Evolutionary conservation across 2,888 invertebrate species (phyloP).

Genomic region (Cataglyphis albicans): DNA sequence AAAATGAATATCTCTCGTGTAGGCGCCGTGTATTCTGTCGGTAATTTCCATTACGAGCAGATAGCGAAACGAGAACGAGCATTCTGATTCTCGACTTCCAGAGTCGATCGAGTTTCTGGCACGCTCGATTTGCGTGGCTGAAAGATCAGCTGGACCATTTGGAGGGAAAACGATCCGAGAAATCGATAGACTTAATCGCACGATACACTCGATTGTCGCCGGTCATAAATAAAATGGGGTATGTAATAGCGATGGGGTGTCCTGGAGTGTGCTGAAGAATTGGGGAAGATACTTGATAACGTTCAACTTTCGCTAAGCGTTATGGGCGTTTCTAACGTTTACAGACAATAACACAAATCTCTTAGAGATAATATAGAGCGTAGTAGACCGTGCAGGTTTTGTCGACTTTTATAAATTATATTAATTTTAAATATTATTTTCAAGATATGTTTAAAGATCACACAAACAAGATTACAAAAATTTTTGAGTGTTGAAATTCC

Average conservation of each 20-base stretch:
- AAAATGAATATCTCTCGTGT: slow-evolving; percentile 51
- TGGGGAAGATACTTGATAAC: slow-evolving; percentile 22
- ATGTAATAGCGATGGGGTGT: slow-evolving; percentile 11
- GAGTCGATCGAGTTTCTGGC: slow-evolving; percentile 21
- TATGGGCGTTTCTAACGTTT: slow-evolving; percentile 3
- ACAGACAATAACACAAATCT: not conserved
- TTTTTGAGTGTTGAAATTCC: not conserved
- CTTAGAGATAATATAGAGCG: not conserved
- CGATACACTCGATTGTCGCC: slow-evolving; percentile 15
- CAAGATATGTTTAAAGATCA: not conserved
- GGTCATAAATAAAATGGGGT: slow-evolving; percentile 36
- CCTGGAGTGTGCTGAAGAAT: slow-evolving; percentile 23
- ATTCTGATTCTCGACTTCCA: slow-evolving; percentile 17
- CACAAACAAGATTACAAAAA: not conserved
- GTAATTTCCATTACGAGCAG: slow-evolving; percentile 60
- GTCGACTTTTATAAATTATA: not conserved
- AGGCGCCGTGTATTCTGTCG: slow-evolving; percentile 42
- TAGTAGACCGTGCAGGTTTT: not conserved
- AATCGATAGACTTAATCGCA: slow-evolving; percentile 40
- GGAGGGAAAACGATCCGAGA: not conserved
- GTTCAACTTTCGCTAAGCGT: slow-evolving; percentile 1
- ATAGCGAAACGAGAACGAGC: slow-evolving; percentile 41
- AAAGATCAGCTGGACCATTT: slow-evolving; percentile 22
- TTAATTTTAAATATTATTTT: not conserved
- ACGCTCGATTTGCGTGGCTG: slow-evolving; percentile 47